Evolutionary conservation across 2,888 invertebrate species (phyloP), one percentile per base, ranked within the genome.

Genomic region (Amorpha juglandis): DNA sequence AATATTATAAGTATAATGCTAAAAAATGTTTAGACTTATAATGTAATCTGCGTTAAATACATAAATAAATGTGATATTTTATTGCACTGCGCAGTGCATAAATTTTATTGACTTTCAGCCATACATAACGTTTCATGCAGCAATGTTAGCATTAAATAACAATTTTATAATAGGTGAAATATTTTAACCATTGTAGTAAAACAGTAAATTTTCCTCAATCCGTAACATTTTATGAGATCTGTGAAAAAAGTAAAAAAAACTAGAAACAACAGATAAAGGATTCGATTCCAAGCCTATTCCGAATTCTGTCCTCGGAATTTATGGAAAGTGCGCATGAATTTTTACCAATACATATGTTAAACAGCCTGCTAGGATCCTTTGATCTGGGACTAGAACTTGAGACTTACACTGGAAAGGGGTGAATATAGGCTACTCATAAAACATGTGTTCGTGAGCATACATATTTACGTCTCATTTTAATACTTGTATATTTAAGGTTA

Each of bases 301-400:
- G 42, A 58, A 42, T 58, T 58, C 58, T 12, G 19, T 12, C 42
- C 42, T 38, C 19, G 58, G 11, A 38, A 38, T 16, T 14, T 19
- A 19, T 16, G 16, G 27, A 38, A 12, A 58, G 38, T 19, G 11
- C 19, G 11, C 58, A 58, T 58, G 58, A 58, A 12, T 58, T 58
- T 58, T 58, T 21, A 12, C 42, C 58, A 58, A 58, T 58, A 58
- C 58, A 58, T 58, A 58, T 58, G 58, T 58, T 58, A 58, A 58
- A 58, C 58, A 58, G 12, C 12, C 38, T 11, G 38, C 19, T 58
- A 11, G 38, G 4, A 42, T 58, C 58, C 58, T 42, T 58, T 58
- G 58, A 58, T 42, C 38, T 58, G 42, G 12, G 6, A 42, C 58
- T 42, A 58, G 58, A 19, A 58, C 19, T 58, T 58, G 12, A 42